phyloP scores from a whole-genome alignment of 1,140 invertebrate genomes.

The Apis dorsata region DNA sequence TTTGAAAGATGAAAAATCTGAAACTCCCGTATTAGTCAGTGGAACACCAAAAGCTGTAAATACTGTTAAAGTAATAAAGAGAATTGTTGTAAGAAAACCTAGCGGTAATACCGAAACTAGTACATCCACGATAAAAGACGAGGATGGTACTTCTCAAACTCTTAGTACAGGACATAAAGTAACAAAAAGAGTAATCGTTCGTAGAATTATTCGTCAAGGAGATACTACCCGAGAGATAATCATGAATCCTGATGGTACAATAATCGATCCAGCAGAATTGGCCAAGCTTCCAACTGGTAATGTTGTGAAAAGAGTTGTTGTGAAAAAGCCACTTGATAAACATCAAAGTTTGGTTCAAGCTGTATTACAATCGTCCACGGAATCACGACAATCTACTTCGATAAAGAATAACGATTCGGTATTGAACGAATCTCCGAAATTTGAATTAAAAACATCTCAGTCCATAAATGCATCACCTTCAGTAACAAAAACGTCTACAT shows the following conservation, averaged over 20 bases:
- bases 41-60: constrained; percentile 66
- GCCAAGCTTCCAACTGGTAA: constrained; percentile 78
- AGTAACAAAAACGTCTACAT: constrained; percentile 20
- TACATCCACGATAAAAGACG: constrained; percentile 56
- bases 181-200: constrained; percentile 75
- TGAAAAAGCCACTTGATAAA: constrained; percentile 75
- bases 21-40: constrained; percentile 9
- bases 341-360: constrained; percentile 67
- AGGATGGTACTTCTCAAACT: constrained; percentile 46
- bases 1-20: constrained; percentile 71
- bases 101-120: constrained; percentile 36
- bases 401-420: constrained; percentile 49
- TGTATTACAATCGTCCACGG: constrained; percentile 64
- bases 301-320: constrained; percentile 78
- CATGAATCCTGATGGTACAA: constrained; percentile 78
- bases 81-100: constrained; percentile 75
- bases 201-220: constrained; percentile 77
- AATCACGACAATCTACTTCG: constrained; percentile 39
- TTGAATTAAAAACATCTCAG: constrained; percentile 74
- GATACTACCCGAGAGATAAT: constrained; percentile 76
- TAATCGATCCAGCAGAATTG: constrained; percentile 76
- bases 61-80: constrained; percentile 77
- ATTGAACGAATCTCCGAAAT: constrained; percentile 64
- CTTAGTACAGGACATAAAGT: constrained; percentile 65
- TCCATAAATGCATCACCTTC: constrained; percentile 33